These are phyloP conservation scores for Abrostola tripartita DNA, from an alignment of 2,888 invertebrate genomes.

Conservation along the genomic window DNA sequence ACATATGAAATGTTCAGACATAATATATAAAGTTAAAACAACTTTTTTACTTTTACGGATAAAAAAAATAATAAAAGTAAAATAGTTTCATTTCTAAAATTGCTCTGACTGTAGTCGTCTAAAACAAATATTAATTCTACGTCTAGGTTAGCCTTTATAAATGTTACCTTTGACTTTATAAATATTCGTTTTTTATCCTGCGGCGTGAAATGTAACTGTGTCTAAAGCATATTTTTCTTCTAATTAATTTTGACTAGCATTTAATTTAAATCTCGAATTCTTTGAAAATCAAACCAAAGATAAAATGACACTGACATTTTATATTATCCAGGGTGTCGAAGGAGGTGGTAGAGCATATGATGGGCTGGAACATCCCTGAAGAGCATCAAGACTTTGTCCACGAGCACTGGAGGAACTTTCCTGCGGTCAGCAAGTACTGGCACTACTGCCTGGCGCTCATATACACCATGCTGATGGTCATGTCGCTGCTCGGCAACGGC, in stretches of 20 bases:
- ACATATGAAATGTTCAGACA: background rate
- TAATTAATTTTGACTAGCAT: background rate
- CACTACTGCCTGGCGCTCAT: slow-evolving; percentile 90
- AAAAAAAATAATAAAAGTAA: background rate
- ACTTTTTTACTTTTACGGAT: background rate
- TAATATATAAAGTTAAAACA: background rate
- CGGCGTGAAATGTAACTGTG: no score
- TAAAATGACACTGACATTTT: background rate
- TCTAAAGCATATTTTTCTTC: background rate
- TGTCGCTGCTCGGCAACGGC: slow-evolving; percentile 91
- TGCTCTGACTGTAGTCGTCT: slow-evolving; percentile 1
- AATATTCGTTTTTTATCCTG: background rate
- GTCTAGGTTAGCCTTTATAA: background rate
- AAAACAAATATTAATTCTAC: slow-evolving; percentile 1
- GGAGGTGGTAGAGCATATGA: slow-evolving; percentile 83
- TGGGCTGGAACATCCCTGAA: slow-evolving; percentile 91
- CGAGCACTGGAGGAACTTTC: slow-evolving; percentile 91
- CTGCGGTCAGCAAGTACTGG: slow-evolving; percentile 90
- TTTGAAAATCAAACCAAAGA: background rate
- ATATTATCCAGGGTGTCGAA: slow-evolving; percentile 73
- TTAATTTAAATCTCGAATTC: background rate
- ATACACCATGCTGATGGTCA: slow-evolving; percentile 89
- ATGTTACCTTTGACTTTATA: slow-evolving; percentile 1
- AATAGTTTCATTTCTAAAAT: slow-evolving; percentile 1
- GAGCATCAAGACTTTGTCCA: slow-evolving; percentile 90